Base-by-base conservation (phyloP, 2,888 invertebrate genomes). In the Glaucopsyche alexis region DNA sequence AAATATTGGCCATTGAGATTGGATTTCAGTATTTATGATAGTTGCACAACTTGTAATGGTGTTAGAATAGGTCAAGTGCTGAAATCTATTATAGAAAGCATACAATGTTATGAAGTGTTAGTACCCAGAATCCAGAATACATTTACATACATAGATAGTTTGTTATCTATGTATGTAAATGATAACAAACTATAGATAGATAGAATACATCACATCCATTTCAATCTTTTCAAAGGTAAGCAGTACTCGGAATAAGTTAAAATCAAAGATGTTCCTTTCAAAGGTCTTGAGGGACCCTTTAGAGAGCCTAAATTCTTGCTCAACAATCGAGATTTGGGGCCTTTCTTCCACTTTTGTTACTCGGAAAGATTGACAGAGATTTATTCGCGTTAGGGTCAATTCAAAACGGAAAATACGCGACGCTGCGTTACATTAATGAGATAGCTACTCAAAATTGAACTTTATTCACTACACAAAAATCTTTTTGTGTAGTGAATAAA, bases 321-420 rank as follows among this genome's bases (percentile, higher is more conserved):
- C 29, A 69, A 69, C 47, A 47, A 69, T 69, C 47, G 47, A 69
- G 29, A 19, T 29, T 49, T 16, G 13, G 7, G n/a, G 14, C 16
- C 49, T 66, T 66, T 69, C 45, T 69, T 19, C 19, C n/a, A 71
- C 71, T 16, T 71, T 71, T 55, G 50, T 55, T 71, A 72, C 38
- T n/a, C 50, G 14, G 45, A 71, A 67, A 52, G 38, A 38, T 55
- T n/a, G 45, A 71, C 66, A 64, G 16, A 38, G 73, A 69, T 69
- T 69, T 69, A 69, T 69, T 69, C 42, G 19, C 69, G 47, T 16
- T 69, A 29, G 29, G 29, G 29, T 29, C 29, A 29, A 4, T 4
- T 29, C 2, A 29, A 3, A 29, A 29, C 29, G 29, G 4, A 29
- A 2, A 1, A 29, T 4, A 29, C 29, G 29, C 4, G 29, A 29